Conservation (phyloP, 2,113 vertebrate genomes). For the Marmota flaviventris region DNA sequence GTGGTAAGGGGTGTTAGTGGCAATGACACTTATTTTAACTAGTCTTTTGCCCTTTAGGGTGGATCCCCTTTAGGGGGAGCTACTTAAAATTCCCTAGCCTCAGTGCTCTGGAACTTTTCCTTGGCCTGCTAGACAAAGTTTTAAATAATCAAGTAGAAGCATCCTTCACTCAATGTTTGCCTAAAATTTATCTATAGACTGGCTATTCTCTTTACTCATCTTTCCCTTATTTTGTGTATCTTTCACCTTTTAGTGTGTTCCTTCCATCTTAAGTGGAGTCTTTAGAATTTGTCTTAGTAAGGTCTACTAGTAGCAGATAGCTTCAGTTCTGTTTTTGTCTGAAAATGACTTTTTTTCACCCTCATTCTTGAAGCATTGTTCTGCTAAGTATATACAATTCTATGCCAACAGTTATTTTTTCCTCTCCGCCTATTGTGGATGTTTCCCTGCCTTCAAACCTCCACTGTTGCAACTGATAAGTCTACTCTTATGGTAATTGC, state of each 20-base stretch:
- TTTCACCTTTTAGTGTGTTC: background rate
- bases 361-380: constrained; percentile 1
- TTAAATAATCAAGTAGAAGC: background rate
- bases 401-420: background rate
- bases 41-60: background rate
- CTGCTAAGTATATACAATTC: background rate
- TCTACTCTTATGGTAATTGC: background rate
- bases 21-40: background rate
- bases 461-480: background rate
- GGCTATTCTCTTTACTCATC: background rate
- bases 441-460: background rate
- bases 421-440: background rate
- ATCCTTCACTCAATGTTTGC: background rate
- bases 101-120: background rate
- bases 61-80: background rate
- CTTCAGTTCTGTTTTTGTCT: background rate
- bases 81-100: background rate
- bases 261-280: background rate
- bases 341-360: background rate
- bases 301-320: background rate
- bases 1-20: background rate
- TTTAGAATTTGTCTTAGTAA: background rate
- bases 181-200: background rate
- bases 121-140: background rate
- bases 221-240: background rate